Evolutionary conservation across 1,140 invertebrate genomes (phyloP).

Genomic region (Carposina sasakii): DNA sequence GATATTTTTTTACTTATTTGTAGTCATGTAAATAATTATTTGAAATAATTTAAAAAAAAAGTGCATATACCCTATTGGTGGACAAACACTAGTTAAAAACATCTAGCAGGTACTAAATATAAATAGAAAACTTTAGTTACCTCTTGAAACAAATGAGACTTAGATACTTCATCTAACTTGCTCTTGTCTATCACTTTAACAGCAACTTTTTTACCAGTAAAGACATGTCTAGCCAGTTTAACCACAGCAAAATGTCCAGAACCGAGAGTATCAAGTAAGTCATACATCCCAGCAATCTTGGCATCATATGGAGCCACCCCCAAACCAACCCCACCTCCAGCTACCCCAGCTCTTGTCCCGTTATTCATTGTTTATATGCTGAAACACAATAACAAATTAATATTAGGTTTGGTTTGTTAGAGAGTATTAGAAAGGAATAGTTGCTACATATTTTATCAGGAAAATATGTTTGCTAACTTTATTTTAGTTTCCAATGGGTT

Average conservation of each 20-base stretch:
- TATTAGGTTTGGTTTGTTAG: too few relatives aligned
- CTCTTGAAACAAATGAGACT: conserved; percentile 97
- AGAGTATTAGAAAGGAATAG: too few relatives aligned
- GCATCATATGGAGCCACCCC: conserved; percentile 78
- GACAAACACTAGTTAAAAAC: too few relatives aligned
- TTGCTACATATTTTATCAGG: too few relatives aligned
- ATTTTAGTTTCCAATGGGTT: too few relatives aligned
- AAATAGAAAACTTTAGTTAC: too few relatives aligned
- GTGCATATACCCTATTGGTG: too few relatives aligned
- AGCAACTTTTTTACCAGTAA: conserved; percentile 98
- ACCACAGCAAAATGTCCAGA: conserved; percentile 99
- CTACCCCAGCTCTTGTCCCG: conserved; percentile 37
- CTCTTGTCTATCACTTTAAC: conserved; percentile 98
- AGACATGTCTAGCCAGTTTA: conserved; percentile 98
- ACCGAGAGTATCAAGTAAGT: conserved; percentile 94
- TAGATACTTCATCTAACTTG: conserved; percentile 96
- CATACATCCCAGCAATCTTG: conserved; percentile 97
- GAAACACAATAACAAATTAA: conserved; percentile 3
- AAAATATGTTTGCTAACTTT: too few relatives aligned
- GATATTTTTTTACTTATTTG: too few relatives aligned
- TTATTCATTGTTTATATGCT: conserved; percentile 60
- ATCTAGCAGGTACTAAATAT: too few relatives aligned
- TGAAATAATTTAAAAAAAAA: too few relatives aligned
- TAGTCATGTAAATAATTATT: too few relatives aligned
- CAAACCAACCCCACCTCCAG: conserved; percentile 36